Base-by-base conservation (phyloP, 2,888 invertebrate species). In the Tachina fera region DNA sequence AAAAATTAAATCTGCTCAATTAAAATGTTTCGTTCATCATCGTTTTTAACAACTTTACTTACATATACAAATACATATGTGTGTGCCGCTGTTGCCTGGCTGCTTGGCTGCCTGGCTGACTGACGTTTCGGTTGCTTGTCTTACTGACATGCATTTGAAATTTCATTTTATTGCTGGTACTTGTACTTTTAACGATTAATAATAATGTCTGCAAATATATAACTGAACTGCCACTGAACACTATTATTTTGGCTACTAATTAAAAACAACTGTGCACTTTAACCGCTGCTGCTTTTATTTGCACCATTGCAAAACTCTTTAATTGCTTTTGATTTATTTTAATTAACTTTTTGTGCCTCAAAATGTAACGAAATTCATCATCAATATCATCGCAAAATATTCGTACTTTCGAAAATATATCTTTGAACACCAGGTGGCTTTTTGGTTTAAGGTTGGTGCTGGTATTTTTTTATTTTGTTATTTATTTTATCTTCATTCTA, bases 361-460 rank as follows among this genome's bases (percentile, higher is more conserved):
- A 74, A 53, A 67, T 39, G 11, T 3, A 39, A 53, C 14, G 58
- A 16, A 58, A 19, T 31, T 51, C 72, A 49, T 80, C 61, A 72
- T 67, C 45, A 56, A 41, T 9, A 49, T 60, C 61, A 71, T 22
- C 60, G 53, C 63, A 51, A n/a, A 39, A 13, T 4, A 63, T 9
- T 56, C 43, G 6, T 45, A 16, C 19, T 65, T 65, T 51, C 49
- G 22, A 61, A 67, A 75, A 71, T n/a, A 16, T 74, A 1, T 11
- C 43, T 58, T 49, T 39, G 85, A 72, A 72, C n/a, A 83, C n/a
- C 76, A 97, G 97, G 97, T 97, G 95, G 96, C 97, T 94, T 96
- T 96, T 94, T 97, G 97, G 97, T 97, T 96, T 95, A 95, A 96
- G 97, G 97, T 97, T 97, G 95, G 97, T 96, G 94, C 88, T 88